Evolutionary conservation across 2,888 invertebrate species (phyloP).

Genomic region (Drosophila anceps): DNA sequence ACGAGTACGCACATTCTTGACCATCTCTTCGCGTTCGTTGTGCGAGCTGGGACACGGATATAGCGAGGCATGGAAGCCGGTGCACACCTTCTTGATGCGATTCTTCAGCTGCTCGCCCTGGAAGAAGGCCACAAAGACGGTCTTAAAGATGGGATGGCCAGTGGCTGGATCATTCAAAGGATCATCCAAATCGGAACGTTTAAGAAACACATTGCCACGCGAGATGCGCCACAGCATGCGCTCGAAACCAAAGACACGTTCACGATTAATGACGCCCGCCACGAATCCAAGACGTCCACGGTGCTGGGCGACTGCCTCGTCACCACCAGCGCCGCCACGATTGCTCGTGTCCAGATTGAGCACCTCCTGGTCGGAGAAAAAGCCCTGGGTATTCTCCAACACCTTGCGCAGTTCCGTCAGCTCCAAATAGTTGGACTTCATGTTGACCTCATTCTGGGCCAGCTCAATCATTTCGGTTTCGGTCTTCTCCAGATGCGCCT

Average conservation of each 20-base stretch:
- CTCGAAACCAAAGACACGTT: slow-evolving; percentile 94
- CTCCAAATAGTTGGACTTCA: slow-evolving; percentile 97
- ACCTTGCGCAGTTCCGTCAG: slow-evolving; percentile 97
- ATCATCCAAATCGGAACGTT: slow-evolving; percentile 91
- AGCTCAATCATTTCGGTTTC: slow-evolving; percentile 98
- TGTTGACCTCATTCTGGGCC: slow-evolving; percentile 96
- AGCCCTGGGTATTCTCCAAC: slow-evolving; percentile 94
- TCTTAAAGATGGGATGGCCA: slow-evolving; percentile 90
- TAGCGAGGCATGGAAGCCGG: slow-evolving; percentile 94
- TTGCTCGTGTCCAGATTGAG: slow-evolving; percentile 87
- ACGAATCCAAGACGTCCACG: slow-evolving; percentile 89
- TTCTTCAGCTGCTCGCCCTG: slow-evolving; percentile 95
- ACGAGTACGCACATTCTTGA: slow-evolving; percentile 93
- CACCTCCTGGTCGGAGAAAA: slow-evolving; percentile 85
- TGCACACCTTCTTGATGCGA: slow-evolving; percentile 94
- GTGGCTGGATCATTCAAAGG: slow-evolving; percentile 92
- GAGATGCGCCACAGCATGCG: slow-evolving; percentile 95
- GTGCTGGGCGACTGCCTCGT: slow-evolving; percentile 76
- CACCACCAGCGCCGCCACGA: slow-evolving; percentile 89
- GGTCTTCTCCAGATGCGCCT: slow-evolving; percentile 97
- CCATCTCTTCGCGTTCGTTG: slow-evolving; percentile 93
- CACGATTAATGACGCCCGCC: slow-evolving; percentile 93
- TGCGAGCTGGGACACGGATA: slow-evolving; percentile 95
- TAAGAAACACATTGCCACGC: slow-evolving; percentile 94
- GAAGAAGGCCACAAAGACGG: slow-evolving; percentile 93